A percentile compares a stretch with the other conserved stretches of the same genome.
phyloP scores from a whole-genome alignment of 2,888 invertebrate genomes.

The Graphium colonna region DNA sequence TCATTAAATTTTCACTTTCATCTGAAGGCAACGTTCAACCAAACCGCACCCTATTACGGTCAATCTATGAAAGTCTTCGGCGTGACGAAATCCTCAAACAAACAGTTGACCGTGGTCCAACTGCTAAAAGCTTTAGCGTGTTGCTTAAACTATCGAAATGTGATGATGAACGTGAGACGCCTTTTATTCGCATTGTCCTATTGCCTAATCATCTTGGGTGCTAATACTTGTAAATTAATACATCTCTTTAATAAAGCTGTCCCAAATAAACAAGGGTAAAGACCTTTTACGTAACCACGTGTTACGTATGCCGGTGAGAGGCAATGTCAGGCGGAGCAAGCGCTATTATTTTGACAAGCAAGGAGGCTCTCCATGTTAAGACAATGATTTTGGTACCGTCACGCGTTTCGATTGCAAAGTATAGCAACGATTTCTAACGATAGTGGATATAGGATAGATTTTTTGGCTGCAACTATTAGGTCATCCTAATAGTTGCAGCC shows the following conservation, averaged over 20 bases:
- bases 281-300: conserved; percentile 70
- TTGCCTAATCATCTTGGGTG: conserved; percentile 55
- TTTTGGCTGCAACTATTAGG: too few relatives aligned
- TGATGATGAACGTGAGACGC: conserved; percentile 41
- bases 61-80: conserved; percentile 29
- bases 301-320: conserved; percentile 74
- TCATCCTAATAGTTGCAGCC: too few relatives aligned
- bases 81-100: conserved; percentile 43
- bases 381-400: conserved; percentile 33
- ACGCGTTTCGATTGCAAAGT: conserved; percentile 1
- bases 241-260: conserved; percentile 60
- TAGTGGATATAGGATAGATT: too few relatives aligned
- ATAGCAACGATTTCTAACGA: conserved; percentile 1
- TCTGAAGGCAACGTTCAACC: conserved; percentile 13
- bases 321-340: conserved; percentile 70
- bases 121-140: conserved; percentile 46
- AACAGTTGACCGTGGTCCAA: conserved; percentile 34
- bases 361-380: conserved; percentile 44
- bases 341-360: conserved; percentile 57
- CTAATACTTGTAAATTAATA: conserved; percentile 67
- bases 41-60: conserved; percentile 14
- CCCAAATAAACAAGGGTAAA: conserved; percentile 77
- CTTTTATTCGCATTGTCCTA: conserved; percentile 37
- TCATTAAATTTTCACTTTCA: background rate
- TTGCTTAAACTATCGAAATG: conserved; percentile 55